Evolutionary conservation across 2,888 invertebrate species (phyloP).

Genomic region (Congeria kusceri): DNA sequence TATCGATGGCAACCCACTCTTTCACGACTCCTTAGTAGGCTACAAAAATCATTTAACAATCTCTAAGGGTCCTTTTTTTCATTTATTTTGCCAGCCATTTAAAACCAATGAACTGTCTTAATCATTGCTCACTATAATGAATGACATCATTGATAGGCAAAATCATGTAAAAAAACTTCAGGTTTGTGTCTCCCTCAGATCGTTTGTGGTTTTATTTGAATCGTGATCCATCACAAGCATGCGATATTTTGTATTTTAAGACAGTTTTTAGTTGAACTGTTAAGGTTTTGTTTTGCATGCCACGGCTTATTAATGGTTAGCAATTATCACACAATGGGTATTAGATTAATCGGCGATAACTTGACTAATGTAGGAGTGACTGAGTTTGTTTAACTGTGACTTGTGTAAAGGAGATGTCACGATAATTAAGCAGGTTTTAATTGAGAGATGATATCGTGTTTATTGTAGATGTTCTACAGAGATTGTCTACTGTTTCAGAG

Average conservation of each 20-base stretch:
- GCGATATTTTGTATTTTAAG: too few species aligned
- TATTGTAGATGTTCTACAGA: background rate
- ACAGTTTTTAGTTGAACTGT: too few species aligned
- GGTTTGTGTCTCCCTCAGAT: background rate
- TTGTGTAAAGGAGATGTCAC: constrained; percentile 1
- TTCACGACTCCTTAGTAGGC: background rate
- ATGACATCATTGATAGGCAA: constrained; percentile 2
- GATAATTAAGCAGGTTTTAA: background rate
- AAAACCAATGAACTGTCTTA: background rate
- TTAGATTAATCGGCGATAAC: constrained; percentile 4
- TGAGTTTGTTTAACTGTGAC: background rate
- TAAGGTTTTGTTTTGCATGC: too few species aligned
- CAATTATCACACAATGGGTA: constrained; percentile 3
- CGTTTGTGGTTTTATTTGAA: background rate
- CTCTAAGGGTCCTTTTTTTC: background rate
- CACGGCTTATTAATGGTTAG: background rate
- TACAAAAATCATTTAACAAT: background rate
- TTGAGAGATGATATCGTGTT: constrained; percentile 1
- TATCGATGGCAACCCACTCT: background rate
- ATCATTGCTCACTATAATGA: background rate
- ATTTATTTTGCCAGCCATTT: background rate
- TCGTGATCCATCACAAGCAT: too few species aligned
- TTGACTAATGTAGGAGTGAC: constrained; percentile 2
- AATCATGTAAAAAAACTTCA: constrained; percentile 1
- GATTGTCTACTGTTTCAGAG: too few species aligned